Evolutionary conservation across 1,140 invertebrate species (phyloP).

Genomic region (Danaus plexippus): DNA sequence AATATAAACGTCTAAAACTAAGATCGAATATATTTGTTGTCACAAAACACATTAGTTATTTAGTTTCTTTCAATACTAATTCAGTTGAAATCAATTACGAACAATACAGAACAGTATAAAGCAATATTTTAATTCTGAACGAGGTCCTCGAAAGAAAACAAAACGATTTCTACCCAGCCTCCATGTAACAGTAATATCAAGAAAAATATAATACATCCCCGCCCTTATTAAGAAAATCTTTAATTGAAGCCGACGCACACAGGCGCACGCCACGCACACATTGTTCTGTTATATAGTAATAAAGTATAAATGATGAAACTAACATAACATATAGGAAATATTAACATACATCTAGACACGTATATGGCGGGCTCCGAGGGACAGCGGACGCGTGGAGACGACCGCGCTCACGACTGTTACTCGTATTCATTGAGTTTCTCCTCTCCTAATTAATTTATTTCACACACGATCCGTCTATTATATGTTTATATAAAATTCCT

Average conservation of each 20-base stretch:
- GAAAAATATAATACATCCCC: conserved; percentile 28
- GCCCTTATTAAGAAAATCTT: conserved; percentile 65
- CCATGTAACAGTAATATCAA: conserved; percentile 7
- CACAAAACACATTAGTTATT: too few relatives aligned
- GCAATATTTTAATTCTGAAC: too few relatives aligned
- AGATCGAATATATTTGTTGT: too few relatives aligned
- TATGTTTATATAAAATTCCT: too few relatives aligned
- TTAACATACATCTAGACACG: conserved; percentile 62
- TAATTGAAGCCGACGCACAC: conserved; percentile 47
- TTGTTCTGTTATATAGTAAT: conserved; percentile 63
- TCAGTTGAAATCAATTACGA: too few relatives aligned
- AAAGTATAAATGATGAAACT: conserved; percentile 71
- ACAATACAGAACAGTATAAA: too few relatives aligned
- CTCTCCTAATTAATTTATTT: too few relatives aligned
- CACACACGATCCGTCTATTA: too few relatives aligned
- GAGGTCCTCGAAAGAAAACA: background rate
- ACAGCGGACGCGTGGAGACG: conserved; percentile 35
- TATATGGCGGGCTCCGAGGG: conserved; percentile 54
- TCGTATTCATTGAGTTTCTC: too few relatives aligned
- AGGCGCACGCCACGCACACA: conserved; percentile 24
- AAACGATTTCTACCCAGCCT: background rate
- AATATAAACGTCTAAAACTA: too few relatives aligned
- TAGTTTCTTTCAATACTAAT: too few relatives aligned
- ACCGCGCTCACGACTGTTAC: conserved; percentile 4
- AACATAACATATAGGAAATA: conserved; percentile 71